Evolutionary conservation across 2,888 invertebrate species (phyloP).

Genomic region (Papilio gigon): DNA sequence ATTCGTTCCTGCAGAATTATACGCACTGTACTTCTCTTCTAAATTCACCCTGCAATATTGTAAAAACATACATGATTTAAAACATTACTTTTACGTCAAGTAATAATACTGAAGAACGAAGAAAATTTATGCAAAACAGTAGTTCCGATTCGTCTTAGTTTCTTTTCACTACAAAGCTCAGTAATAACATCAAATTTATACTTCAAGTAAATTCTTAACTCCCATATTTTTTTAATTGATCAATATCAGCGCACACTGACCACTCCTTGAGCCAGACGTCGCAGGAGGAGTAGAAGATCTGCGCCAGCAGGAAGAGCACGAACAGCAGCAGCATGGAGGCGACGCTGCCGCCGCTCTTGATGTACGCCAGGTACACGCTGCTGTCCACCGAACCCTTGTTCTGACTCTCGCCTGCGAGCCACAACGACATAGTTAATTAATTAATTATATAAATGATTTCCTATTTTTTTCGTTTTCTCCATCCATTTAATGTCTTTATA

Average conservation of each 20-base stretch:
- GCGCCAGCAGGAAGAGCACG: conserved; percentile 78
- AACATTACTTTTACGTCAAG: too few relatives aligned
- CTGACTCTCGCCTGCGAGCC: conserved; percentile 65
- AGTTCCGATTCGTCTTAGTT: too few relatives aligned
- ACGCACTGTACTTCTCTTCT: conserved; percentile 72
- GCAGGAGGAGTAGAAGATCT: conserved; percentile 83
- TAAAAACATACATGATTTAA: conserved; percentile 49
- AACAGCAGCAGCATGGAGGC: conserved; percentile 76
- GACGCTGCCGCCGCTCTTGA: conserved; percentile 81
- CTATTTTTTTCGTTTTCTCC: background rate
- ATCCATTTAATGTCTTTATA: too few relatives aligned
- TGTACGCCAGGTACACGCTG: conserved; percentile 79
- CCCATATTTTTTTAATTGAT: too few relatives aligned
- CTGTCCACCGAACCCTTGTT: conserved; percentile 74
- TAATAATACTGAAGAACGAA: too few relatives aligned
- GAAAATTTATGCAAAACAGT: too few relatives aligned
- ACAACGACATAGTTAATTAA: too few relatives aligned
- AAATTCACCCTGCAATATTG: conserved; percentile 79
- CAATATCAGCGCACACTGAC: conserved; percentile 55
- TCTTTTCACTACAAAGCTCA: too few relatives aligned
- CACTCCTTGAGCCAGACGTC: conserved; percentile 85
- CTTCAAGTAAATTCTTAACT: too few relatives aligned
- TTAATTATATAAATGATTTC: too few relatives aligned
- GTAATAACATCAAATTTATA: too few relatives aligned
- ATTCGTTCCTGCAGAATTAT: conserved; percentile 43